Conservation (phyloP, 2,888 invertebrate genomes). For the Apamea anceps region DNA sequence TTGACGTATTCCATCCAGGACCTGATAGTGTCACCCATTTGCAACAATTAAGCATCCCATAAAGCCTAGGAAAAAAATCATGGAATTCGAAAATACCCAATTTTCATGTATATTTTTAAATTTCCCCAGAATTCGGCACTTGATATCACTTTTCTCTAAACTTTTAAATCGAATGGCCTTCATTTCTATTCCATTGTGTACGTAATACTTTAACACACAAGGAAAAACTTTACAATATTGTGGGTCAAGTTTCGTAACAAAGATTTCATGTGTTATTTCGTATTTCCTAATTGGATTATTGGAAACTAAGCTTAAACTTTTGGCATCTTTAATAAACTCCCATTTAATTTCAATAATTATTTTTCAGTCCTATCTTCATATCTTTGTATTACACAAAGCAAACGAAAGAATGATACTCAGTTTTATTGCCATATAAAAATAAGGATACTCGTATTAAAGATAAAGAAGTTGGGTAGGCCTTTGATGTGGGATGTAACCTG, state of each 20-base stretch:
- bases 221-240: neutral
- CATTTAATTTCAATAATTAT: neutral
- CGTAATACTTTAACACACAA: too few relatives aligned
- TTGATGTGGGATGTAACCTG: too few relatives aligned
- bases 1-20: too few relatives aligned
- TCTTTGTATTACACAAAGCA: neutral
- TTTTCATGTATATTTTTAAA: neutral
- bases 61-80: too few relatives aligned
- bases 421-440: conserved; percentile 15
- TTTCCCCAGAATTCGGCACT: too few relatives aligned
- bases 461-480: neutral
- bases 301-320: neutral
- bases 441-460: conserved; percentile 8
- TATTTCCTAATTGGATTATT: neutral
- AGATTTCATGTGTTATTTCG: neutral
- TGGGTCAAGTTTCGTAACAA: neutral
- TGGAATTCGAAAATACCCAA: too few relatives aligned
- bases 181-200: neutral
- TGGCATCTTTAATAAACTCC: neutral
- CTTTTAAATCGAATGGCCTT: neutral
- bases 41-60: too few relatives aligned
- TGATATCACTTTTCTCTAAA: neutral
- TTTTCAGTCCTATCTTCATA: neutral
- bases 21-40: too few relatives aligned
- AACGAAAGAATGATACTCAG: neutral